Conservation (phyloP, 2,113 vertebrate genomes). For the Sphyrna mokarran region DNA sequence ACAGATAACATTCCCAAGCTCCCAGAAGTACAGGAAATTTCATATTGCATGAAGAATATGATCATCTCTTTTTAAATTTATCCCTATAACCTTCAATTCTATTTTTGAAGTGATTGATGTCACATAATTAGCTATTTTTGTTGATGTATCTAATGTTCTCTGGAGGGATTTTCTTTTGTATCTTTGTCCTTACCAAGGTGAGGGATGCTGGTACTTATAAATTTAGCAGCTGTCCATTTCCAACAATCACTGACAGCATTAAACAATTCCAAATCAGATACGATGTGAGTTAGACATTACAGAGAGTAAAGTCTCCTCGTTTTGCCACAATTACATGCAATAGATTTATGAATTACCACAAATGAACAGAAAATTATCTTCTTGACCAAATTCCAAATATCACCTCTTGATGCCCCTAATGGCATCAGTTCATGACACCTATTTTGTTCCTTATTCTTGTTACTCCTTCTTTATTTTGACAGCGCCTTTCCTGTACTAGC, state of each 20-base stretch:
- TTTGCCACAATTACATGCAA: not conserved
- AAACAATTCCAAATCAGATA: not conserved
- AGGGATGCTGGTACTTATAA: not conserved
- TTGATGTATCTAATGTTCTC: not conserved
- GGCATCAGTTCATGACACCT: not conserved
- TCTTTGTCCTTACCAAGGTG: not conserved
- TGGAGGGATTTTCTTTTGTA: not conserved
- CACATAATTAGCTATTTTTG: not conserved
- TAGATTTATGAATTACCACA: not conserved
- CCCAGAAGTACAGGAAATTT: not conserved
- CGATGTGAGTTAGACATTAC: not conserved
- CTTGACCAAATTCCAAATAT: not conserved
- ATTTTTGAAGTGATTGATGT: constrained; percentile 14
- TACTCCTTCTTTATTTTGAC: not conserved
- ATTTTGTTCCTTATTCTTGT: not conserved
- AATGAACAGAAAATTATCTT: not conserved
- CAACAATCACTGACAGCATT: not conserved
- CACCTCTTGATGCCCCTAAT: not conserved
- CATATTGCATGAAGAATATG: not conserved
- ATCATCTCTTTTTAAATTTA: constrained; percentile 4
- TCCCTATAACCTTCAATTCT: not conserved
- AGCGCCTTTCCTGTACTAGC: not conserved
- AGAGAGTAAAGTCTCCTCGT: not conserved
- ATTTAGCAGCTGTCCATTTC: too few relatives aligned
- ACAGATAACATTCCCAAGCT: not conserved